These are phyloP conservation scores for Liolophura sinensis DNA, from an alignment of 1,140 invertebrate genomes.

Conservation along the genomic window DNA sequence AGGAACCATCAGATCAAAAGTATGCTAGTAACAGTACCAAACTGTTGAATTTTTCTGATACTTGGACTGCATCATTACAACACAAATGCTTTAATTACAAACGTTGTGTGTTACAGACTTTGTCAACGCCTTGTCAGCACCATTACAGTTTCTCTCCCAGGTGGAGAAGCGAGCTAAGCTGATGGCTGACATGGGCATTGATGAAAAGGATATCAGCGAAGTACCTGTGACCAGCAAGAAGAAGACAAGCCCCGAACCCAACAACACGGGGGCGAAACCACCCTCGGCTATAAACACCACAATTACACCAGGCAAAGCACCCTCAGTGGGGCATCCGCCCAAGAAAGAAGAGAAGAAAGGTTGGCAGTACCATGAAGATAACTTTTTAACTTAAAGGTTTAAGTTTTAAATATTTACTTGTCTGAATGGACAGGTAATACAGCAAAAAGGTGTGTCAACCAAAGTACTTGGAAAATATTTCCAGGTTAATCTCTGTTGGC, in stretches of 20 bases:
- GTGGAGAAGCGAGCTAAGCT: conserved; percentile 88
- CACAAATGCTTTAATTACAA: too few species aligned
- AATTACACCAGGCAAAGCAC: conserved; percentile 10
- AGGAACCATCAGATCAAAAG: too few species aligned
- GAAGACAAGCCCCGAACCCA: conserved; percentile 1
- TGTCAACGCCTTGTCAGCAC: conserved; percentile 96
- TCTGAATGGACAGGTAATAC: not conserved
- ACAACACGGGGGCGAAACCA: not conserved
- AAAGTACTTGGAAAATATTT: too few species aligned
- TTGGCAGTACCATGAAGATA: conserved; percentile 7
- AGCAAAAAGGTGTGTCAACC: too few species aligned
- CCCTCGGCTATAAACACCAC: not conserved
- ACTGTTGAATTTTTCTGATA: too few species aligned
- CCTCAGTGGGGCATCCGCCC: not conserved
- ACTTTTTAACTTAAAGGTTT: not conserved
- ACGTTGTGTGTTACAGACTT: conserved; percentile 69
- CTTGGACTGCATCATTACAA: too few species aligned
- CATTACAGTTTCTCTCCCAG: conserved; percentile 88
- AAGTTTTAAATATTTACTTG: not conserved
- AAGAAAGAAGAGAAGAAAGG: conserved; percentile 43
- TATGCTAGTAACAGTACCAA: too few species aligned
- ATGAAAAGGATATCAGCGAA: conserved; percentile 58
- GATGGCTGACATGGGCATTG: conserved; percentile 91
- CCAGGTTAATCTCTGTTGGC: too few species aligned
- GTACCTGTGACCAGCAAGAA: conserved; percentile 47